Evolutionary conservation across 2,113 vertebrate species (phyloP), one percentile per base, ranked within the genome.

Genomic region (Oryzias javanicus): DNA sequence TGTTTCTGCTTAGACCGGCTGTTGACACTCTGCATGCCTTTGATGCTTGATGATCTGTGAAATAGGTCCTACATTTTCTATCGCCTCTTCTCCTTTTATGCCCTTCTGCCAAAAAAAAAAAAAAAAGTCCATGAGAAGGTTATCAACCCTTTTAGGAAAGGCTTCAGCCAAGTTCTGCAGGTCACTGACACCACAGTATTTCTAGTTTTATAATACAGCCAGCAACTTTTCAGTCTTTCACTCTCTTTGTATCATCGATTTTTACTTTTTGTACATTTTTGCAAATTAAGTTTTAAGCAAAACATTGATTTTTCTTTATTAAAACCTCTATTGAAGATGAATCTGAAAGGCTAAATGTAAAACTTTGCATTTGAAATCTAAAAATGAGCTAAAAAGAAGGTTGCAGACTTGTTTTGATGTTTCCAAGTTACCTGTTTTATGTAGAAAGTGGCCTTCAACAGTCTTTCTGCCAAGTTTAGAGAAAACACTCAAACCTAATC

Each of bases 31-130:
- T 58, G 64, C 63, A 41, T 56, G 70, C 70, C 79, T 76, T 66
- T 70, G 74, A 70, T 70, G 79, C 72, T 86, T 83, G 76, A 72
- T 46, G 50, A 78, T 68, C 76, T 77, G 64, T 86, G 83, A 88
- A 87, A 86, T 81, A 83, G 76, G 73, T 47, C 58, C 59, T 35
- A 59, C 42, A 58, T 72, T 81, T 61, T 46, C 20, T 19, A 47
- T 35, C 42, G 7, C 57, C 53, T 17, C 52, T 48, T 13, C 8
- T 53, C 52, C 17, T 46, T 41, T 51, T 19, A 60, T 69, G 44
- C n/a, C 47, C 42, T 51, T 24, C 64, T 69, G 44, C n/a, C 47
- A 49, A 42, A 35, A 56, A 52, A 59, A 3, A 20, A 49, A 42
- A 35, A 56, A 52, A 61, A 3, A 18, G 55, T 20, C 44, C 52